Conservation (phyloP, 2,113 vertebrate species). For the Narcine bancroftii region DNA sequence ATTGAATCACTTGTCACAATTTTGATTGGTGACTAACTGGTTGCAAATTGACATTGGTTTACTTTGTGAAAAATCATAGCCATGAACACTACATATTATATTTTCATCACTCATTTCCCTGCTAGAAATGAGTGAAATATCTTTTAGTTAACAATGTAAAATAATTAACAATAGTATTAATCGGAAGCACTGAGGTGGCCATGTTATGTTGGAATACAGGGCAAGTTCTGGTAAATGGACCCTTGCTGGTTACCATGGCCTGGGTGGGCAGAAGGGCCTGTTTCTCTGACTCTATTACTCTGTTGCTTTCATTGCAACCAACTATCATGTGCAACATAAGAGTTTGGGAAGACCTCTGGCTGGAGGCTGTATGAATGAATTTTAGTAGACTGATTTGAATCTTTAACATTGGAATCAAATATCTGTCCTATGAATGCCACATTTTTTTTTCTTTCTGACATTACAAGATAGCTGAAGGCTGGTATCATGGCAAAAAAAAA, state of each 20-base stretch:
- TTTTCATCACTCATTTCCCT: neutral
- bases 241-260: too few relatives aligned
- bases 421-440: neutral
- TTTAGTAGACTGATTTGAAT: neutral
- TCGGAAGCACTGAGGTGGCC: neutral
- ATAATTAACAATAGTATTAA: neutral
- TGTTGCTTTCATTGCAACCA: too few relatives aligned
- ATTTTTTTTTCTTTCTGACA: neutral
- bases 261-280: too few relatives aligned
- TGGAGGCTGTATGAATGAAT: neutral
- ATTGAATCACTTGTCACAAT: neutral
- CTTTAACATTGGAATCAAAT: neutral
- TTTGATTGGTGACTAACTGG: neutral
- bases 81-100: neutral
- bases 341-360: neutral
- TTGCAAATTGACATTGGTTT: neutral
- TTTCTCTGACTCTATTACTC: too few relatives aligned
- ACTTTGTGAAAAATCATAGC: neutral
- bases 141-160: neutral
- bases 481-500: neutral
- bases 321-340: neutral
- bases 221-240: too few relatives aligned
- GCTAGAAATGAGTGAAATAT: neutral
- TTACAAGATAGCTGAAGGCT: neutral
- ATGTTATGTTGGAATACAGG: neutral